Conservation (phyloP, 2,113 vertebrate species). For the Anolis sagrei region DNA sequence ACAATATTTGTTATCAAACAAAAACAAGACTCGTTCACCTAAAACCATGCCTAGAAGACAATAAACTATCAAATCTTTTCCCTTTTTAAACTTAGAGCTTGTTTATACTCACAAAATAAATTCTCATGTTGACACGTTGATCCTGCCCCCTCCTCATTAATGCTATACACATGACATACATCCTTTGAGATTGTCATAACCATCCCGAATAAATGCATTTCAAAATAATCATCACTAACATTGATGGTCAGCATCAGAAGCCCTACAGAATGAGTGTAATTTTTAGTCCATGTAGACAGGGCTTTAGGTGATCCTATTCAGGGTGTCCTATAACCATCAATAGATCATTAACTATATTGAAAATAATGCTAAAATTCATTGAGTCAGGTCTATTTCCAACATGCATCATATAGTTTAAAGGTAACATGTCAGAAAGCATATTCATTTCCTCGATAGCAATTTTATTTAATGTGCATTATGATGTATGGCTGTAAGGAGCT, state of each 20-base stretch:
- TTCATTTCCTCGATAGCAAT: neutral
- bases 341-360: neutral
- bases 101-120: too few species aligned
- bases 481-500: conserved; percentile 46
- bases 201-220: too few species aligned
- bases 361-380: neutral
- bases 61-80: too few species aligned
- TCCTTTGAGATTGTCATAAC: too few species aligned
- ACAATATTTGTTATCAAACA: neutral
- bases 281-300: too few species aligned
- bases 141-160: too few species aligned
- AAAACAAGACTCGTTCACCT: neutral
- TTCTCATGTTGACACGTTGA: too few species aligned
- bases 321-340: neutral
- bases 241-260: too few species aligned
- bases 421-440: neutral
- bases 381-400: neutral
- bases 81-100: neutral
- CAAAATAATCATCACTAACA: too few species aligned
- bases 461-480: conserved; percentile 24
- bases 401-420: neutral
- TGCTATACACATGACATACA: too few species aligned
- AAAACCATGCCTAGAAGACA: neutral
- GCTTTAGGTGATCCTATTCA: neutral
- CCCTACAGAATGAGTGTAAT: too few species aligned